Percentiles rank a stretch among this genome's conserved stretches.
Evolutionary conservation across 2,888 invertebrate species (phyloP).

Genomic region (Amblyteles armatorius): DNA sequence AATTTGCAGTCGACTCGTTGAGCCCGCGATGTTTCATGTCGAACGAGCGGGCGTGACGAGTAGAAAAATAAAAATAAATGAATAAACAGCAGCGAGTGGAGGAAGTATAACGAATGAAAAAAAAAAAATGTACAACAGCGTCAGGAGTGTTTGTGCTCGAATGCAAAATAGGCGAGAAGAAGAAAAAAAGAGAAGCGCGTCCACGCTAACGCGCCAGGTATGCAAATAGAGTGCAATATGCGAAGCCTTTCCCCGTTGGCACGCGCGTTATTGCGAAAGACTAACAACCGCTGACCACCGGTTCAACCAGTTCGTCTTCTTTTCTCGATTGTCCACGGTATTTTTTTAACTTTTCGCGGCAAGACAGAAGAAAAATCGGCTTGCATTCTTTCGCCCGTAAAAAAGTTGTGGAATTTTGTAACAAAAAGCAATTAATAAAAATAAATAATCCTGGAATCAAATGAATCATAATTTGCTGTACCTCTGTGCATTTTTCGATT

Average conservation of each 20-base stretch:
- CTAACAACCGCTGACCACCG: conserved; percentile 10
- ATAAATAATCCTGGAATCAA: no score
- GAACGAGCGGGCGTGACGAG: conserved; percentile 30
- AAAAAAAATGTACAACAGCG: not conserved
- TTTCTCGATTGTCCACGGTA: conserved; percentile 1
- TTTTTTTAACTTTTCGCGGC: not conserved
- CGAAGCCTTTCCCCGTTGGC: conserved; percentile 47
- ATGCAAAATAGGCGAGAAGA: conserved; percentile 65
- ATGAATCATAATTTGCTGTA: no score
- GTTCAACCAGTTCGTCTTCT: conserved; percentile 41
- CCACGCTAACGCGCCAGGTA: conserved; percentile 66
- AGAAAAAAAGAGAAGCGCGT: conserved; percentile 33
- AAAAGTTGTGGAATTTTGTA: no score
- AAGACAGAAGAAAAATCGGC: not conserved
- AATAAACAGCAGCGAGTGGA: not conserved
- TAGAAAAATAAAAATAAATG: conserved; percentile 15
- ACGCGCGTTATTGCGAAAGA: conserved; percentile 44
- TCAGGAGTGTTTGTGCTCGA: conserved; percentile 25
- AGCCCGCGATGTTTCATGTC: conserved; percentile 57
- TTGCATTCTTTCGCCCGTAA: no score
- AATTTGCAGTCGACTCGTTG: conserved; percentile 49
- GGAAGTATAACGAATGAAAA: not conserved
- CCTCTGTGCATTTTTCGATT: no score
- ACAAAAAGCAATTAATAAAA: no score
- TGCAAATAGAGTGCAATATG: conserved; percentile 75